These are phyloP conservation scores for Melolontha melolontha DNA, from an alignment of 2,888 invertebrate species.

Conservation along the genomic window DNA sequence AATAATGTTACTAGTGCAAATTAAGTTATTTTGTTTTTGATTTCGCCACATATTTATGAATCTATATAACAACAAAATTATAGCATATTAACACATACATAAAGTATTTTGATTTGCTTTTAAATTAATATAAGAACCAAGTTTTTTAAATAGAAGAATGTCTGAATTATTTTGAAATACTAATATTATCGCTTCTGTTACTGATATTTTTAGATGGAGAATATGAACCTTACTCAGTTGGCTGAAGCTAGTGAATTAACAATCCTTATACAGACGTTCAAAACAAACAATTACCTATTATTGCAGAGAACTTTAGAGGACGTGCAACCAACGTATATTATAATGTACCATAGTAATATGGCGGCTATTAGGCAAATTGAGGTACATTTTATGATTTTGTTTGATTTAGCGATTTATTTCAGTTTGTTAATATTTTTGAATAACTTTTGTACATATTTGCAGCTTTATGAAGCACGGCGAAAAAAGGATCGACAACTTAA, in stretches of 20 bases:
- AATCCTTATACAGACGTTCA: slow-evolving; percentile 82
- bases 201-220: slow-evolving; percentile 70
- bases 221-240: slow-evolving; percentile 75
- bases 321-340: slow-evolving; percentile 82
- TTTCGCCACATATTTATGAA: too few relatives aligned
- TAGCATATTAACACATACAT: too few relatives aligned
- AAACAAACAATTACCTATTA: slow-evolving; percentile 79
- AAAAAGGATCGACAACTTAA: slow-evolving; percentile 70
- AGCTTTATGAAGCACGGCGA: slow-evolving; percentile 78
- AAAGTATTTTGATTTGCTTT: too few relatives aligned
- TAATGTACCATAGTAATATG: slow-evolving; percentile 92
- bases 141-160: too few relatives aligned
- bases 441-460: slow-evolving; percentile 46
- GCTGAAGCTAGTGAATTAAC: slow-evolving; percentile 68
- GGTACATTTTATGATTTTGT: slow-evolving; percentile 62
- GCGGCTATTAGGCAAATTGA: slow-evolving; percentile 91
- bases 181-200: too few relatives aligned
- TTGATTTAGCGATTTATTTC: slow-evolving; percentile 17
- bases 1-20: too few relatives aligned
- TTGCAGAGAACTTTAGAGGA: slow-evolving; percentile 77
- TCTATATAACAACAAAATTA: too few relatives aligned
- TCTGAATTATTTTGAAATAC: too few relatives aligned
- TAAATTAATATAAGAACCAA: too few relatives aligned
- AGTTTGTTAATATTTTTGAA: neutral
- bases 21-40: too few relatives aligned